Percentiles rank a stretch among this genome's conserved stretches.
Evolutionary conservation across 2,888 invertebrate genomes (phyloP).

Genomic region (Syrphus vitripennis): DNA sequence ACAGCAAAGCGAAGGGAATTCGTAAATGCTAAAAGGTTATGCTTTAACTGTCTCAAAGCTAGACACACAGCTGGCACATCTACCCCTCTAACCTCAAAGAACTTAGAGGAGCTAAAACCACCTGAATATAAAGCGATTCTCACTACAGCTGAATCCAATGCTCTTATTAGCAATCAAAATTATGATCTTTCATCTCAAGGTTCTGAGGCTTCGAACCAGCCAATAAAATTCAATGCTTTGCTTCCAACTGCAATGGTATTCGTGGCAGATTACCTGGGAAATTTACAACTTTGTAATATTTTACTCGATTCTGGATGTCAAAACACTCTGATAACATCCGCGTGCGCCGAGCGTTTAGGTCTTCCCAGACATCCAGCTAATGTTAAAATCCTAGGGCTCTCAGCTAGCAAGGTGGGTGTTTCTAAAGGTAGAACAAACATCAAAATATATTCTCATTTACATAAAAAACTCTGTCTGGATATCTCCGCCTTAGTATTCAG

Average conservation of each 20-base stretch:
- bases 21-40: background rate
- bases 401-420: background rate
- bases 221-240: no score
- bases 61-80: background rate
- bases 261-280: background rate
- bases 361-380: slow-evolving; percentile 11
- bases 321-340: slow-evolving; percentile 2
- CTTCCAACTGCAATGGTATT: slow-evolving; percentile 7
- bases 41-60: background rate
- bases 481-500: background rate
- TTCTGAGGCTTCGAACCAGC: background rate
- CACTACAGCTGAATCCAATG: background rate
- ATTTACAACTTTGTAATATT: background rate
- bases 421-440: background rate
- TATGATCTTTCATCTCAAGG: background rate
- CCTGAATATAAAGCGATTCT: background rate
- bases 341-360: background rate
- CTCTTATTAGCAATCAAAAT: background rate
- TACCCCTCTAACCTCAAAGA: background rate
- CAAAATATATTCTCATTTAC: background rate
- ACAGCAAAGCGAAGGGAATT: background rate
- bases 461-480: background rate
- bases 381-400: background rate
- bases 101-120: background rate
- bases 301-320: slow-evolving; percentile 10